Evolutionary conservation across 2,797 vertebrate species (phyloP).

Genomic region (Spheniscus humboldti): DNA sequence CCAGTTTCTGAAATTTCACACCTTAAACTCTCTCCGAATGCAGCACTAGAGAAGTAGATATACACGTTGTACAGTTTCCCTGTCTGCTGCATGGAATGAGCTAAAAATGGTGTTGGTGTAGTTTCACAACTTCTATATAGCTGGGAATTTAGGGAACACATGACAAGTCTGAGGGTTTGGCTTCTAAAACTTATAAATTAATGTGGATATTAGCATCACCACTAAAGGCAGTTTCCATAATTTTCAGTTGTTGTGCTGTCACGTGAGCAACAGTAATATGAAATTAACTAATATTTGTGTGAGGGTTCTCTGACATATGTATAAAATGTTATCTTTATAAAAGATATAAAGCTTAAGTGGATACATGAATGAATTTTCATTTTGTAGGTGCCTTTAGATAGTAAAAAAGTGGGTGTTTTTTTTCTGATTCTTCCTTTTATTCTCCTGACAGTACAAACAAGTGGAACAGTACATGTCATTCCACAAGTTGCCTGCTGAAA

Average conservation of each 20-base stretch:
- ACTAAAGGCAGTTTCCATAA: background rate
- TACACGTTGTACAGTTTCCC: background rate
- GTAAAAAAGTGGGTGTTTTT: background rate
- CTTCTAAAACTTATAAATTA: background rate
- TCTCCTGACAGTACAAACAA: constrained; percentile 90
- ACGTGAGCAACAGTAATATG: background rate
- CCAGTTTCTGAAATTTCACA: background rate
- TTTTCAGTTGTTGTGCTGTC: background rate
- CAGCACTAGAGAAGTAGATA: background rate
- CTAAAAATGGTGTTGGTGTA: background rate
- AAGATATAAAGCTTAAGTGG: background rate
- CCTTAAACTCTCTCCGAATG: background rate
- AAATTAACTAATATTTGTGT: background rate
- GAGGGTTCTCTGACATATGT: background rate
- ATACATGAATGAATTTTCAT: background rate
- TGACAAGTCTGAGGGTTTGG: background rate
- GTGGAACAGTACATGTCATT: constrained; percentile 99
- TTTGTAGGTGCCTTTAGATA: background rate
- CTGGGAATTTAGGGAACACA: background rate
- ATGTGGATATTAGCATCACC: background rate
- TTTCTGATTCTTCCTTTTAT: background rate
- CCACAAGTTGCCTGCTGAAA: constrained; percentile 98
- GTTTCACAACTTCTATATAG: background rate
- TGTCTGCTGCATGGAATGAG: background rate
- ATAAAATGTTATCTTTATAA: background rate